Conservation (phyloP, 2,888 invertebrate genomes). For the Drosophila greeni region DNA sequence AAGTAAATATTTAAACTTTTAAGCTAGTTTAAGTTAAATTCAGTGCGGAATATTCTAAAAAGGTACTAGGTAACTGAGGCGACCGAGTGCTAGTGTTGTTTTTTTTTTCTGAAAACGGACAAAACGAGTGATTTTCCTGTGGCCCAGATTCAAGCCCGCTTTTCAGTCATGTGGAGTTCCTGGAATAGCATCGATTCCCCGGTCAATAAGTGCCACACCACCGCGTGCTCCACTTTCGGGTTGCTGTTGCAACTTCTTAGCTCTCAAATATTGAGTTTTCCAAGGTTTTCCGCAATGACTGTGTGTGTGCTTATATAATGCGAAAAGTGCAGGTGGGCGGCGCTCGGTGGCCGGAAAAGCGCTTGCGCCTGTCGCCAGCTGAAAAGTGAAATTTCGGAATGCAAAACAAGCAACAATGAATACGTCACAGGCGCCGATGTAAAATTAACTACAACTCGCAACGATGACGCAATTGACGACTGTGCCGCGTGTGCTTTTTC, state of each 20-base stretch:
- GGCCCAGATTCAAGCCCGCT: constrained; percentile 8
- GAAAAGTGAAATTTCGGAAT: constrained; percentile 65
- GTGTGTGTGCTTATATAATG: constrained; percentile 58
- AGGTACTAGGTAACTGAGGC: too few species aligned
- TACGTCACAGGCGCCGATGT: constrained; percentile 48
- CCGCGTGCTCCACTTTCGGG: constrained; percentile 12
- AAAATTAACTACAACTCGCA: constrained; percentile 32
- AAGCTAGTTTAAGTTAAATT: constrained; percentile 4
- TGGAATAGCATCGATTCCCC: constrained; percentile 1
- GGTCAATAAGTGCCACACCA: constrained; percentile 10
- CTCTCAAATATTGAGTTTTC: not conserved
- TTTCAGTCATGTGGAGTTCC: constrained; percentile 24
- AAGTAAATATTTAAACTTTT: constrained; percentile 30
- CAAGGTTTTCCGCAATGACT: constrained; percentile 9
- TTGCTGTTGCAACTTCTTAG: not conserved
- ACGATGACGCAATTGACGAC: constrained; percentile 62
- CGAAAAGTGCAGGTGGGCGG: constrained; percentile 60
- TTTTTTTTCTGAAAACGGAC: too few species aligned
- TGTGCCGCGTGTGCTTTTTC: constrained; percentile 67
- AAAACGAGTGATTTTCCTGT: not conserved
- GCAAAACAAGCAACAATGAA: constrained; percentile 20
- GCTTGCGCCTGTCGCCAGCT: constrained; percentile 55
- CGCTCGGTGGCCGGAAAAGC: constrained; percentile 36
- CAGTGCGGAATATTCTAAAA: constrained; percentile 1
- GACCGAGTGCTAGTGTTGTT: not conserved